These are phyloP conservation scores for Andrena chrysosceles DNA, from an alignment of 2,888 invertebrate genomes.

Conservation along the genomic window DNA sequence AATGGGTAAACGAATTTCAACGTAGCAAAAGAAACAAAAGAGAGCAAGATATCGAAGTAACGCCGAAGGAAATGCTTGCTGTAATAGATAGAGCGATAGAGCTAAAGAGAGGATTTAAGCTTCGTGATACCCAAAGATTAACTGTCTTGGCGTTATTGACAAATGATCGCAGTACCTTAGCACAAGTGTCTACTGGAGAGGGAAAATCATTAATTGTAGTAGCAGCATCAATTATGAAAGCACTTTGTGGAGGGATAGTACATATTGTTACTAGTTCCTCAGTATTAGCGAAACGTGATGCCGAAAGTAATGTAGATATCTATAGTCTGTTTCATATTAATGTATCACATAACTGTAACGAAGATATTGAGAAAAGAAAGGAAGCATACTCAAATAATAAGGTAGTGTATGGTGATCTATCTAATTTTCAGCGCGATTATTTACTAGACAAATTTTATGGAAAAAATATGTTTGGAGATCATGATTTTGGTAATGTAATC, in stretches of 20 bases:
- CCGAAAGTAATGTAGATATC: conserved; percentile 61
- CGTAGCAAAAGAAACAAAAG: neutral
- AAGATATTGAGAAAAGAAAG: conserved; percentile 66
- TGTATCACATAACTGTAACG: conserved; percentile 73
- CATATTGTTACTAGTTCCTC: conserved; percentile 80
- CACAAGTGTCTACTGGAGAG: conserved; percentile 82
- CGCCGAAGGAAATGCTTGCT: conserved; percentile 20
- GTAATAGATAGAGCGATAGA: conserved; percentile 61
- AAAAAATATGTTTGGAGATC: conserved; percentile 72
- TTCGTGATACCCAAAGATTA: conserved; percentile 71
- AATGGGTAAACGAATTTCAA: conserved; percentile 11
- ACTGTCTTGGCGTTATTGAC: conserved; percentile 65
- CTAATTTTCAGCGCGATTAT: conserved; percentile 78
- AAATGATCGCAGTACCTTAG: conserved; percentile 65
- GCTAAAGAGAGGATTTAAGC: conserved; percentile 46
- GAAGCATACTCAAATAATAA: conserved; percentile 41
- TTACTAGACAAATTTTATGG: conserved; percentile 78
- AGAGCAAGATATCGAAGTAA: neutral
- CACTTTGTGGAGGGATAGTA: conserved; percentile 69
- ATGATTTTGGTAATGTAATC: conserved; percentile 74
- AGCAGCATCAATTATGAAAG: conserved; percentile 75
- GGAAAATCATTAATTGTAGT: conserved; percentile 80
- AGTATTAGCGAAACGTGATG: conserved; percentile 77
- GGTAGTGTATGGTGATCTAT: conserved; percentile 79
- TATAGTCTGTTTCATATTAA: conserved; percentile 71